phyloP scores from a whole-genome alignment of 2,888 invertebrate species.

The Drosophila sordidula region DNA sequence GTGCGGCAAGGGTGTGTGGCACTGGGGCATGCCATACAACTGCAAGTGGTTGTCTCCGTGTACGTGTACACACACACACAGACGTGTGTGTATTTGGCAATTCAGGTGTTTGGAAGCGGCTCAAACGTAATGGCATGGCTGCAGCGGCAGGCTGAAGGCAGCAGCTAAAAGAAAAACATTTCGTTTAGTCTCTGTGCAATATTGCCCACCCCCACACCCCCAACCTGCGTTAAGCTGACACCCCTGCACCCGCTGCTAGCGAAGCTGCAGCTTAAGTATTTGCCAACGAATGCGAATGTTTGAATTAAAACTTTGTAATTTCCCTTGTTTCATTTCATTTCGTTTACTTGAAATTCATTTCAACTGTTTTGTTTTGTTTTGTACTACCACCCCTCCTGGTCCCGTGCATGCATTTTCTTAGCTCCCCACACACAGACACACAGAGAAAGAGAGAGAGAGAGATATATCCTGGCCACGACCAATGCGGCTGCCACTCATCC shows the following conservation, averaged over 20 bases:
- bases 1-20: neutral
- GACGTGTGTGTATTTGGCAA: conserved; percentile 14
- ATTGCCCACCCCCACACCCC: neutral
- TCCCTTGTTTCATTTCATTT: conserved; percentile 81
- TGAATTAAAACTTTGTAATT: conserved; percentile 81
- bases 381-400: conserved; percentile 1
- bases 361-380: conserved; percentile 52
- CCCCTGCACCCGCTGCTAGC: conserved; percentile 16
- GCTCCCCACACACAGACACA: conserved; percentile 19
- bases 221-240: neutral
- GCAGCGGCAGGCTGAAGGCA: conserved; percentile 20
- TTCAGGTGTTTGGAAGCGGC: conserved; percentile 42
- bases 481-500: conserved; percentile 58
- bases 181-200: conserved; percentile 55
- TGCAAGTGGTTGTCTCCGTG: conserved; percentile 1
- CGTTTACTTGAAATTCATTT: conserved; percentile 79
- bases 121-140: conserved; percentile 22
- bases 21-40: conserved; percentile 8
- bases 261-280: conserved; percentile 74
- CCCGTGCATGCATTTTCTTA: conserved; percentile 54
- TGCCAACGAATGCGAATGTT: conserved; percentile 77
- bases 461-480: conserved; percentile 31
- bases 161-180: conserved; percentile 59
- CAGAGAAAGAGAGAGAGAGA: neutral
- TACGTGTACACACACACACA: too few relatives aligned